These are phyloP conservation scores for Halichoeres trimaculatus DNA, from an alignment of 2,113 vertebrate species.

Conservation along the genomic window DNA sequence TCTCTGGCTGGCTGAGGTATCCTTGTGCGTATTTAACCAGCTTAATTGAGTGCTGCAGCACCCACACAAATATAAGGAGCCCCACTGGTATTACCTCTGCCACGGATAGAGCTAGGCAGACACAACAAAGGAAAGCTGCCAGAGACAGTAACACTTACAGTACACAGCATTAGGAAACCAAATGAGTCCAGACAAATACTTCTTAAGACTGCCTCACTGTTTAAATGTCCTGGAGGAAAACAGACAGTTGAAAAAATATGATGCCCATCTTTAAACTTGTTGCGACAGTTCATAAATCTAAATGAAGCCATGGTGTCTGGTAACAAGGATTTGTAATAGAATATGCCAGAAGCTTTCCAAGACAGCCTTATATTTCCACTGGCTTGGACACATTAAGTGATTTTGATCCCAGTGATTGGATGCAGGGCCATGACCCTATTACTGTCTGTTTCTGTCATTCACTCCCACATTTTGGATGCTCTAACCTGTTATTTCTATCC, in stretches of 20 bases:
- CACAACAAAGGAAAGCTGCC: slow-evolving; percentile 31
- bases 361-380: slow-evolving; percentile 48
- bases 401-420: slow-evolving; percentile 50
- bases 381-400: slow-evolving; percentile 50
- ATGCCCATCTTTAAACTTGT: slow-evolving; percentile 29
- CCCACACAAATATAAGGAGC: slow-evolving; percentile 77
- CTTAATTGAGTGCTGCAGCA: slow-evolving; percentile 85
- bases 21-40: slow-evolving; percentile 87
- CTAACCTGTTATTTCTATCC: neutral
- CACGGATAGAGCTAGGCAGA: slow-evolving; percentile 30
- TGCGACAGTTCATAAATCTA: slow-evolving; percentile 40
- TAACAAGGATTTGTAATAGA: slow-evolving; percentile 64
- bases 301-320: slow-evolving; percentile 57
- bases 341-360: slow-evolving; percentile 53
- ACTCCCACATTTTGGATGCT: slow-evolving; percentile 1
- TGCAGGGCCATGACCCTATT: slow-evolving; percentile 43
- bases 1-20: slow-evolving; percentile 82
- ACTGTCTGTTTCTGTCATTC: slow-evolving; percentile 39
- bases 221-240: slow-evolving; percentile 5
- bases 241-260: slow-evolving; percentile 23
- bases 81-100: slow-evolving; percentile 67
- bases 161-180: neutral
- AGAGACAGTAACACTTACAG: slow-evolving; percentile 4
- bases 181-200: neutral
- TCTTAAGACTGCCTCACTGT: neutral